Percentiles rank a stretch among this genome's conserved stretches.
phyloP scores from a whole-genome alignment of 2,113 vertebrate species.

The Eurypyga helias region DNA sequence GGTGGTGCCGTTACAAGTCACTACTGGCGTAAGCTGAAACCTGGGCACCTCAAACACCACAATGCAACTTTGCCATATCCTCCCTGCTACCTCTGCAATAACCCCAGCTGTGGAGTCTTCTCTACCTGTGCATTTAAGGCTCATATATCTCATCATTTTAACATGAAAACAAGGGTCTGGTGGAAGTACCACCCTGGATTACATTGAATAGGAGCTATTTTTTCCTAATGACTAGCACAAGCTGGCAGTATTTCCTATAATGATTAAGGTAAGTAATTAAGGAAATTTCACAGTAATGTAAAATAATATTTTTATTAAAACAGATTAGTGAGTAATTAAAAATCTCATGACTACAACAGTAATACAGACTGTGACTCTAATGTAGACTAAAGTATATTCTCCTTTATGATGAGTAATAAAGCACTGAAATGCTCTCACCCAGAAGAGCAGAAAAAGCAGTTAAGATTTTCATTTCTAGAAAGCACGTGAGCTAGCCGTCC shows the following conservation, averaged over 20 bases:
- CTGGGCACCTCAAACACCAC: neutral
- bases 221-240: neutral
- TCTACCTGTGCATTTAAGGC: neutral
- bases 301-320: conserved; percentile 1
- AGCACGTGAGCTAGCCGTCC: neutral
- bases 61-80: neutral
- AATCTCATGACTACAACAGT: neutral
- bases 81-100: neutral
- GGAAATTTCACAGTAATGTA: neutral
- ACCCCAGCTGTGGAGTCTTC: neutral
- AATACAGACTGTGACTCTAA: neutral
- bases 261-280: neutral
- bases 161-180: neutral
- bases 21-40: neutral
- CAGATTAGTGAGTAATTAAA: neutral
- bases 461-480: neutral
- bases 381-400: neutral
- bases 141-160: neutral
- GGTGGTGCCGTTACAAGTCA: neutral
- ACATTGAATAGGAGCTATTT: neutral
- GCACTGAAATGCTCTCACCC: neutral
- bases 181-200: neutral
- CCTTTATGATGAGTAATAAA: neutral
- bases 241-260: neutral
- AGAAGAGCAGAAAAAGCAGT: neutral